Evolutionary conservation across 1,140 invertebrate species (phyloP).

Genomic region (Tribolium madens): DNA sequence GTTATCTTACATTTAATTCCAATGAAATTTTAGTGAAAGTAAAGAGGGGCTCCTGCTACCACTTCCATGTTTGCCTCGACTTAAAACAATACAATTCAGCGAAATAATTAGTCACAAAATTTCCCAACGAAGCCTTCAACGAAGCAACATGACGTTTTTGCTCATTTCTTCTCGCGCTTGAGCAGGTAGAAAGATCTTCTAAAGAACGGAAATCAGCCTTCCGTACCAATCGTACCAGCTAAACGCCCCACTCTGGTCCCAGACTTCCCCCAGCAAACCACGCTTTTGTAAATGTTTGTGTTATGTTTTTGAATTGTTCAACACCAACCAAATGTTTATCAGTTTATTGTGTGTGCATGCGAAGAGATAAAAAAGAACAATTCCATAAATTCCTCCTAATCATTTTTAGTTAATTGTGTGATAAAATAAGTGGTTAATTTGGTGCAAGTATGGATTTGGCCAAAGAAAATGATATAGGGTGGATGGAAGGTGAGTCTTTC

Average conservation of each 20-base stretch:
- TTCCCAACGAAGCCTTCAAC: background rate
- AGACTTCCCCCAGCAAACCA: background rate
- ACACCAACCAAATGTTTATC: conserved; percentile 20
- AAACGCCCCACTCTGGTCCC: conserved; percentile 9
- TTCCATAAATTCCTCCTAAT: background rate
- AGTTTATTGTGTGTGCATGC: conserved; percentile 10
- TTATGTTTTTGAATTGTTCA: conserved; percentile 34
- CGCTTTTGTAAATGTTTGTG: background rate
- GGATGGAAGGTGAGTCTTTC: conserved; percentile 15
- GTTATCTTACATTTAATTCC: no score
- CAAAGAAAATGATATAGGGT: background rate
- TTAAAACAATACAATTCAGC: no score
- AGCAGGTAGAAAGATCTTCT: background rate
- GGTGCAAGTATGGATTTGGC: background rate
- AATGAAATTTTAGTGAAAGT: no score
- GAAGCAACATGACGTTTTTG: background rate
- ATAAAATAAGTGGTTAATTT: background rate
- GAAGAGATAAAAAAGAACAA: conserved; percentile 22
- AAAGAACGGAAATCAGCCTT: conserved; percentile 32
- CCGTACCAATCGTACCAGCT: conserved; percentile 44
- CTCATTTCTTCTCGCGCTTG: background rate
- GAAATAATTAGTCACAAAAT: background rate
- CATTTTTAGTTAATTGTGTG: background rate
- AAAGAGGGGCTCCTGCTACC: no score
- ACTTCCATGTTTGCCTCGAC: no score